Base-by-base conservation (phyloP, 2,113 vertebrate species). In the Gila orcuttii region DNA sequence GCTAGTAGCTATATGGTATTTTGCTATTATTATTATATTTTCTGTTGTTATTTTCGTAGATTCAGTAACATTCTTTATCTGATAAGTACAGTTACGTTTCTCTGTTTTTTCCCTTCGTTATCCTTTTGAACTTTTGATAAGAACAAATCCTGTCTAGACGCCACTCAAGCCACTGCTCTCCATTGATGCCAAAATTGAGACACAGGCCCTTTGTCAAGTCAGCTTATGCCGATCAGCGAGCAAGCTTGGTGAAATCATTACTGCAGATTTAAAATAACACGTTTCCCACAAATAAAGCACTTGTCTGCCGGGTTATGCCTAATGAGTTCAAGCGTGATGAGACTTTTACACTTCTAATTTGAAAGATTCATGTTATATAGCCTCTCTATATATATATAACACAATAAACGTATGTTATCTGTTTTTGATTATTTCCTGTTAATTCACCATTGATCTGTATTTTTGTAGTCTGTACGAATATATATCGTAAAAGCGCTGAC, bases 401-500 rank as follows among this genome's bases (percentile, higher is more conserved):
- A 42, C 17, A 69, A 39, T 71, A 23, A 71, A 39, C 1, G 12
- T 25, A 25, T 15, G 9, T 13, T 47, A 25, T 23, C 21, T 15
- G 19, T 62, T 78, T 76, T 71, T 42, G 68, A 71, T 60, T 59
- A 79, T 86, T 52, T 80, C n/a, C 64, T 69, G 66, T 36, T 69
- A 36, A 71, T 39, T 21, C 17, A 36, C 8, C 9, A 69, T 21
- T 36, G 19, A 69, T 69, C 9, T 23, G 19, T 39, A 33, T 19
- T 23, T 71, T 5, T 69, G 31, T 23, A 23, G 33, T 39, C 4
- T 17, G 4, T 8, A 62, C 69, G 8, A 86, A 85, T 88, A 81
- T 85, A 86, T 78, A 86, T 50, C 83, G 78, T 39, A 79, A 87
- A 89, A 92, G 78, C 8, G 91, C 91, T 94, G 93, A 95, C 90